Base-by-base conservation (phyloP, 2,797 vertebrate species). In the Esox lucius region DNA sequence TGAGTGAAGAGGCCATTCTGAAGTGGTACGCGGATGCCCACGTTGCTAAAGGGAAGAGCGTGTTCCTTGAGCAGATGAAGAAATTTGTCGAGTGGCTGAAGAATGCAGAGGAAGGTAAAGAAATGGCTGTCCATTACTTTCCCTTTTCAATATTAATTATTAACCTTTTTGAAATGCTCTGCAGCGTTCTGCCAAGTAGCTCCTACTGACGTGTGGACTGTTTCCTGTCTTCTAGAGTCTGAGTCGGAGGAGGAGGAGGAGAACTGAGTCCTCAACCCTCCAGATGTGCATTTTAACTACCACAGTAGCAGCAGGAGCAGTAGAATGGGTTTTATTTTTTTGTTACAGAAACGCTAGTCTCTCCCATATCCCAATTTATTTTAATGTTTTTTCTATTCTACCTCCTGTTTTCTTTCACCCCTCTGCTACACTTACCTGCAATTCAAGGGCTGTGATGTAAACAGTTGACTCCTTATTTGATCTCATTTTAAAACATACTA, bases 81-180 rank as follows among this genome's bases (percentile, higher is more conserved):
- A 98, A 97, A 86, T 99, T 99, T 76, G 96, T 98, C 0, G 97
- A 99, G 85, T 98, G 97, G 97, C 95, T 99, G 83, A 98, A 97
- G 90, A 98, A 97, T 13, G 97, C 96, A 0, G 97, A 99, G 88
- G 97, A 99, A 95, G 97, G 97, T 97, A 87, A 87, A 72, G 2
- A 2, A 11, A 5, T 4, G n/a, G 24, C 19, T 6, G 2, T 7
- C 39, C n/a, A 0, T 56, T 56, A 19, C 17, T n/a, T 19, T 42
- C 9, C 42, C 51, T 53, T 53, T 16, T 49, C 48, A n/a, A 1
- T 17, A 31, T 26, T 65, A 31, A 17, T 31, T 8, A 9, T 5
- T 15, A 17, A 31, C 3, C 31, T 16, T 15, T 59, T 24, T 35
- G 4, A 39, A 42, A 12, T n/a, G 4, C 28, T 17, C 9, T 24